Evolutionary conservation across 2,888 invertebrate genomes (phyloP), one percentile per base, ranked within the genome.

Genomic region (Diabrotica balteata): DNA sequence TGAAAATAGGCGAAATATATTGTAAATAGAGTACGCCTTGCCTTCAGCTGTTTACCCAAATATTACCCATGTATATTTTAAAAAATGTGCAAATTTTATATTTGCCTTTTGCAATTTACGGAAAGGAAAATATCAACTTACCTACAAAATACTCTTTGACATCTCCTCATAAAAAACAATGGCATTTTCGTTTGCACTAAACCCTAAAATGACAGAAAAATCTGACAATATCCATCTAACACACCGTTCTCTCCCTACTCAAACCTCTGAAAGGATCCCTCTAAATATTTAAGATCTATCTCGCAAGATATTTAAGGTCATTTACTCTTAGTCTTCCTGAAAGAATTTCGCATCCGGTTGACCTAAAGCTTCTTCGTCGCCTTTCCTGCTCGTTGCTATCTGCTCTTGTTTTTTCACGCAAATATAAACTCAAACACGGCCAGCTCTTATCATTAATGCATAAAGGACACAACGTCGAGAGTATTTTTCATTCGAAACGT

Each of bases 301-400:
- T 55, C 43, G 62, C 62, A 62, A 67, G 67, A 67, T 55, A 59
- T 67, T 67, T 59, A 54, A 67, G 63, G 59, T 51, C 61, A 64
- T 68, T 64, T 61, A 63, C 61, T 5, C 45, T 64, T 61, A 63
- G 58, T 9, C 45, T 61, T 61, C 58, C 57, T 57, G 64, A 64
- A 60, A 61, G 68, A 68, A 68, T 68, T 68, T 68, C 61, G 60
- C 61, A 65, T 60, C 55, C 57, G 61, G 49, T 54, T 68, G 68
- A 68, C 68, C 68, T 61, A 45, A 32, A 47, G 43, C 17, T 57
- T 44, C 22, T 11, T 6, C 8, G 11, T 17, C n/a, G 9, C n/a
- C 44, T 57, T 32, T 32, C 32, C 32, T 32, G 32, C 32, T 32
- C 32, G 32, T 32, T 32, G 32, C 32, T 32, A 32, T 32, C 32